phyloP scores from a whole-genome alignment of 2,888 invertebrate genomes.

The Hoplodrina blanda region DNA sequence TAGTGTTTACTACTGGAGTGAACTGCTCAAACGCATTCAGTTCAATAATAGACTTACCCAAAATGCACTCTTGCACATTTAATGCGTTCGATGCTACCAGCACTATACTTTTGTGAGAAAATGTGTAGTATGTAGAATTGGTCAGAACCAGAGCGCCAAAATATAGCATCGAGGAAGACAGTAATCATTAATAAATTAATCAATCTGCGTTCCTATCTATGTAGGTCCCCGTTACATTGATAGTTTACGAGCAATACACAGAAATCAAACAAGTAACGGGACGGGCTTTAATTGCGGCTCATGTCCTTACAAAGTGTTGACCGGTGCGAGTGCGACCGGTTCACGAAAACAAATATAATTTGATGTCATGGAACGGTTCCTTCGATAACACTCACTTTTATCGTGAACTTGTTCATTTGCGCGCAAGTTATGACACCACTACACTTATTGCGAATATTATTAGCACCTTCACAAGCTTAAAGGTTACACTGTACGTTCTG shows the following conservation, averaged over 20 bases:
- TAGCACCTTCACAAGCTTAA: conserved; percentile 10
- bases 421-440: conserved; percentile 15
- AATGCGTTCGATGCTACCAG: neutral
- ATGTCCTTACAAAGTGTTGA: neutral
- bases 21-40: conserved; percentile 10
- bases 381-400: conserved; percentile 12
- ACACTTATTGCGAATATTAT: conserved; percentile 24
- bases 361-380: conserved; percentile 10
- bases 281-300: conserved; percentile 29
- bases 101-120: neutral
- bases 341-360: conserved; percentile 14
- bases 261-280: conserved; percentile 33
- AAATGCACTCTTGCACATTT: neutral
- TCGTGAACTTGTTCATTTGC: conserved; percentile 14
- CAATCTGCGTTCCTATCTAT: neutral
- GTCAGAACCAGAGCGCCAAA: neutral
- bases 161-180: neutral
- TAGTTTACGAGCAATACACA: neutral
- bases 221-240: neutral
- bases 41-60: conserved; percentile 10
- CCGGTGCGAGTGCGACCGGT: conserved; percentile 28
- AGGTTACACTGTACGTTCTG: conserved; percentile 16
- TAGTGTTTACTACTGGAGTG: conserved; percentile 18
- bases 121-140: neutral
- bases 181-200: neutral